Conservation (phyloP, 2,888 invertebrate genomes). For the Laspeyria flexula region DNA sequence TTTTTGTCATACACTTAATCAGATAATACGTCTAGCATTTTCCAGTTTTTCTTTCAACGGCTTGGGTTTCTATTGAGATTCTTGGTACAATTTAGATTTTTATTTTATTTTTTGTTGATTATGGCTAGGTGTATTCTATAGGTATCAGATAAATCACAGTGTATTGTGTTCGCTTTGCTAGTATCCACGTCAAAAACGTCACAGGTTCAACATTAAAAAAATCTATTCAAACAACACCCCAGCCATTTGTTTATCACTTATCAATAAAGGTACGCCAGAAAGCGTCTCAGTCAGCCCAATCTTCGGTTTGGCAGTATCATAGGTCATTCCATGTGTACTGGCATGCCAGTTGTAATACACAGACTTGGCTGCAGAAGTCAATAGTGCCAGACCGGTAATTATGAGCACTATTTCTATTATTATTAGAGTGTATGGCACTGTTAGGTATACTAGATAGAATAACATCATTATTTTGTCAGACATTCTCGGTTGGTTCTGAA, state of each 20-base stretch:
- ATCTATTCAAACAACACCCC: too few species aligned
- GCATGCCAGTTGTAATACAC: slow-evolving; percentile 8
- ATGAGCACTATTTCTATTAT: slow-evolving; percentile 41
- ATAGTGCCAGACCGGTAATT: slow-evolving; percentile 41
- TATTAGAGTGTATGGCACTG: slow-evolving; percentile 50
- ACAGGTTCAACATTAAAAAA: too few species aligned
- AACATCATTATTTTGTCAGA: slow-evolving; percentile 44
- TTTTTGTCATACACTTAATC: too few species aligned
- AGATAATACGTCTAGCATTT: too few species aligned
- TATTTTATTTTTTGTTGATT: too few species aligned
- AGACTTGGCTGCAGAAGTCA: slow-evolving; percentile 33
- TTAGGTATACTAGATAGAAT: slow-evolving; percentile 54
- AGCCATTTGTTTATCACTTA: neutral
- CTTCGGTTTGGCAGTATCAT: slow-evolving; percentile 2
- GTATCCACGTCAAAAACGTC: too few species aligned
- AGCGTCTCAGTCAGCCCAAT: neutral
- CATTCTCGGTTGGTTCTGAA: slow-evolving; percentile 64
- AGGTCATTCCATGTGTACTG: slow-evolving; percentile 3
- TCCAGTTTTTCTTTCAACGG: too few species aligned
- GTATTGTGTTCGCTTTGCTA: too few species aligned
- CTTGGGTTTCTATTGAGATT: too few species aligned
- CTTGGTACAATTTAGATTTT: too few species aligned
- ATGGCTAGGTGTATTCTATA: too few species aligned
- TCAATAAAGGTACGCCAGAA: slow-evolving; percentile 5
- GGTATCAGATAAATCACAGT: too few species aligned